These are phyloP conservation scores for Agrochola lychnidis DNA, from an alignment of 2,888 invertebrate genomes.

Conservation along the genomic window DNA sequence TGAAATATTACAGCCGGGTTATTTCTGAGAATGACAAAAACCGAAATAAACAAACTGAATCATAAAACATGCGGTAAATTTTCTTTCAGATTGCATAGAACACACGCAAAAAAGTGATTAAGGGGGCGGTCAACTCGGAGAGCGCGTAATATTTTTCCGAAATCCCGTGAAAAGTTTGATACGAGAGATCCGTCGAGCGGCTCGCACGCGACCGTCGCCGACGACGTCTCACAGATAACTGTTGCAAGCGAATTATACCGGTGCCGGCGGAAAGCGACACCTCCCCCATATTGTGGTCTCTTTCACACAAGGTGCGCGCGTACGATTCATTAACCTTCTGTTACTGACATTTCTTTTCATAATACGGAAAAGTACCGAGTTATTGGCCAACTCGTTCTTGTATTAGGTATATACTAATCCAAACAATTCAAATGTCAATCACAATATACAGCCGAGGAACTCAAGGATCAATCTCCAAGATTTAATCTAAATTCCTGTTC, in stretches of 20 bases:
- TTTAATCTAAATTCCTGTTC: constrained; percentile 45
- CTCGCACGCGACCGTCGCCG: constrained; percentile 74
- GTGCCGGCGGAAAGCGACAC: constrained; percentile 77
- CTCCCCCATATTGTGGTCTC: constrained; percentile 80
- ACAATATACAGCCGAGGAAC: constrained; percentile 14
- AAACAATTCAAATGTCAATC: constrained; percentile 49
- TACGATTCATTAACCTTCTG: constrained; percentile 79
- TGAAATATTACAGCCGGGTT: constrained; percentile 38
- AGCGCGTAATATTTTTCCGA: constrained; percentile 80
- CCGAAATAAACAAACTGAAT: constrained; percentile 71
- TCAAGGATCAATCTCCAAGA: constrained; percentile 24
- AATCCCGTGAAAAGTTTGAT: constrained; percentile 88
- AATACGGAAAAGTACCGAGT: constrained; percentile 61
- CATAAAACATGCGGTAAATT: constrained; percentile 79
- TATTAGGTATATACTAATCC: constrained; percentile 45
- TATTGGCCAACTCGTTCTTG: constrained; percentile 59
- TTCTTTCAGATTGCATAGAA: constrained; percentile 80
- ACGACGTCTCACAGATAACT: constrained; percentile 79
- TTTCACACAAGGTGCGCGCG: constrained; percentile 74
- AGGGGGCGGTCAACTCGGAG: constrained; percentile 78
- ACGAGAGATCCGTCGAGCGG: constrained; percentile 65
- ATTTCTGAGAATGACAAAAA: constrained; percentile 53
- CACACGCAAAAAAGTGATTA: constrained; percentile 88
- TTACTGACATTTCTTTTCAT: constrained; percentile 76
- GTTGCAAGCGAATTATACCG: constrained; percentile 79